Evolutionary conservation across 2,113 vertebrate genomes (phyloP).

Genomic region (Catharus minimus): DNA sequence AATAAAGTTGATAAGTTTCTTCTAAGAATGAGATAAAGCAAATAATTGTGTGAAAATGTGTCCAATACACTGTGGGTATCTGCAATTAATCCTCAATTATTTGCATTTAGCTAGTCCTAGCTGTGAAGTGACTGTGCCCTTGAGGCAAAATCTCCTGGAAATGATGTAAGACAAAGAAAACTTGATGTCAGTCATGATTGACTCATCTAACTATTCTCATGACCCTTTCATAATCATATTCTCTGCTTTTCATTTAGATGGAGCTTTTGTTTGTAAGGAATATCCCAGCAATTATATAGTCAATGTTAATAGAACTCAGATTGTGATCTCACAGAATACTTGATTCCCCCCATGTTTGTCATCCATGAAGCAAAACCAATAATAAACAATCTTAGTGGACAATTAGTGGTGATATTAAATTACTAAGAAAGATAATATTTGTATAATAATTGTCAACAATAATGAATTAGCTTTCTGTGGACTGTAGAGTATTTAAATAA

Average conservation of each 20-base stretch:
- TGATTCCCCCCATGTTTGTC: not conserved
- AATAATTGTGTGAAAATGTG: not conserved
- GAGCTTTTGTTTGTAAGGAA: not conserved
- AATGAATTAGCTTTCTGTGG: not conserved
- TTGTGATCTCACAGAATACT: not conserved
- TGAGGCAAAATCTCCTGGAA: not conserved
- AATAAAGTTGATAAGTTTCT: not conserved
- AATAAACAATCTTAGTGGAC: not conserved
- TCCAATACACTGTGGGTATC: not conserved
- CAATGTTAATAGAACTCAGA: not conserved
- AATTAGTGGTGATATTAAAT: slow-evolving; percentile 14
- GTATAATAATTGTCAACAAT: not conserved
- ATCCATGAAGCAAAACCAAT: not conserved
- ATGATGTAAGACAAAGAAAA: not conserved
- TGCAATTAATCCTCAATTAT: not conserved
- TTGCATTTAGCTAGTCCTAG: not conserved
- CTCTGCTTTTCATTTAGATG: not conserved
- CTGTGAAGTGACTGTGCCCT: not conserved
- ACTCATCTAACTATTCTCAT: not conserved
- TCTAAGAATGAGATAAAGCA: not conserved
- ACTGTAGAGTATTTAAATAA: not conserved
- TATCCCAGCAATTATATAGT: not conserved
- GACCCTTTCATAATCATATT: not conserved
- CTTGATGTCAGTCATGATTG: not conserved
- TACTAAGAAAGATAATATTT: slow-evolving; percentile 5